Conservation (phyloP, 2,888 invertebrate genomes). For the Uropetala carovei region DNA sequence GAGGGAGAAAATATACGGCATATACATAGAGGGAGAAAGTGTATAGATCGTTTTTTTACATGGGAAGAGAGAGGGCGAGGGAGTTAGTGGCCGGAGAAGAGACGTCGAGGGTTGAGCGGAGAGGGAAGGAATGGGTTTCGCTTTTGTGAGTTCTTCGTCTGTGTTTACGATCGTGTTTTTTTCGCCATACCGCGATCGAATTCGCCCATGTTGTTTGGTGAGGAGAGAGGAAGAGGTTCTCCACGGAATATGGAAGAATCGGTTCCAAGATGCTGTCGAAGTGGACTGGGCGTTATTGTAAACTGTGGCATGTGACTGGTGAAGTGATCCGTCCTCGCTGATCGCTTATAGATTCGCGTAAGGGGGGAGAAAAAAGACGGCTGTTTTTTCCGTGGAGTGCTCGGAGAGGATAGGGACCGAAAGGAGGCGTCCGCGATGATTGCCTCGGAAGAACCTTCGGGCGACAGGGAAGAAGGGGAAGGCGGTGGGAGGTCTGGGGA, state of each 20-base stretch:
- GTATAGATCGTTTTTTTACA: slow-evolving; percentile 28
- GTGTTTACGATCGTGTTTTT: slow-evolving; percentile 28
- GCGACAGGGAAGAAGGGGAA: slow-evolving; percentile 70
- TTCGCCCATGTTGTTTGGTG: background rate
- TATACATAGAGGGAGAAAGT: background rate
- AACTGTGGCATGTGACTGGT: slow-evolving; percentile 5
- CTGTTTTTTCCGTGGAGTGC: slow-evolving; percentile 50
- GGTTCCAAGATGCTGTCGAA: background rate
- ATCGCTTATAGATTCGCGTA: background rate
- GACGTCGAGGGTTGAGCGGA: background rate
- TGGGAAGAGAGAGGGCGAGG: background rate
- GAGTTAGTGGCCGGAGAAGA: background rate
- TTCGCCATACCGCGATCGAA: slow-evolving; percentile 23
- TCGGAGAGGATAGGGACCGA: slow-evolving; percentile 66
- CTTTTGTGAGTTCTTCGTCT: background rate
- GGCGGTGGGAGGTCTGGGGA: slow-evolving; percentile 71
- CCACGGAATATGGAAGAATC: background rate
- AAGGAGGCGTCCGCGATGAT: slow-evolving; percentile 64
- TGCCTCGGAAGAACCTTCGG: slow-evolving; percentile 61
- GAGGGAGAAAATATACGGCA: background rate
- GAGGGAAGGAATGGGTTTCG: no score
- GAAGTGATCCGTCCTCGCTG: background rate
- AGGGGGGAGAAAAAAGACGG: background rate
- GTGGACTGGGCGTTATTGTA: background rate
- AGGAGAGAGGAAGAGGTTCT: background rate